A percentile compares a stretch with the other conserved stretches of the same genome.
phyloP scores from a whole-genome alignment of 92 coral and sea anemone genomes.

The Phenganax stokvisi region DNA sequence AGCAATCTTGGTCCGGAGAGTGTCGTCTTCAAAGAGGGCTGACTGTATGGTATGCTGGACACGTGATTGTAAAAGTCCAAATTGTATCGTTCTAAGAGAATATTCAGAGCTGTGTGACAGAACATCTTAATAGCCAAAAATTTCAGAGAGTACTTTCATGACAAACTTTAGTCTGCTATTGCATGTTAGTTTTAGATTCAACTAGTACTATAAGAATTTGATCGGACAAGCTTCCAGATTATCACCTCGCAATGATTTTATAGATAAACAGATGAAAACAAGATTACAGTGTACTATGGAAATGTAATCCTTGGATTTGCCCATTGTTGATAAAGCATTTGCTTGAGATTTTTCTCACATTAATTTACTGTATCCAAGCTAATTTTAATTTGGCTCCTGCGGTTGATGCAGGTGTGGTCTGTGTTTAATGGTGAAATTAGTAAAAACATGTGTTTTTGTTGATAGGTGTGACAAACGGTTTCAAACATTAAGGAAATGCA shows the following conservation, averaged over 20 bases:
- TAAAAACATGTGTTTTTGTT: neutral
- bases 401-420: conserved; percentile 15
- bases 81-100: too few species aligned
- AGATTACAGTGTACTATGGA: neutral
- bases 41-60: too few species aligned
- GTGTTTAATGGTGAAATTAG: neutral
- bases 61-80: too few species aligned
- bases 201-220: neutral
- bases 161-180: too few species aligned
- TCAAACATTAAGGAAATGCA: conserved; percentile 9
- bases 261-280: neutral
- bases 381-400: neutral
- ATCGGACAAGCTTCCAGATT: neutral
- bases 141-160: too few species aligned
- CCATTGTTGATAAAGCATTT: neutral
- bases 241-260: too few species aligned
- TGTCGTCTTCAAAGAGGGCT: neutral
- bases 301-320: neutral
- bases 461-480: conserved; percentile 19
- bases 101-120: too few species aligned
- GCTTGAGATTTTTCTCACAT: neutral
- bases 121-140: too few species aligned
- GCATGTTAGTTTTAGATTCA: too few species aligned
- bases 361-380: neutral
- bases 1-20: neutral